These are phyloP conservation scores for Eulemur coronatus DNA, from an alignment of 2,797 vertebrate species.

Conservation along the genomic window DNA sequence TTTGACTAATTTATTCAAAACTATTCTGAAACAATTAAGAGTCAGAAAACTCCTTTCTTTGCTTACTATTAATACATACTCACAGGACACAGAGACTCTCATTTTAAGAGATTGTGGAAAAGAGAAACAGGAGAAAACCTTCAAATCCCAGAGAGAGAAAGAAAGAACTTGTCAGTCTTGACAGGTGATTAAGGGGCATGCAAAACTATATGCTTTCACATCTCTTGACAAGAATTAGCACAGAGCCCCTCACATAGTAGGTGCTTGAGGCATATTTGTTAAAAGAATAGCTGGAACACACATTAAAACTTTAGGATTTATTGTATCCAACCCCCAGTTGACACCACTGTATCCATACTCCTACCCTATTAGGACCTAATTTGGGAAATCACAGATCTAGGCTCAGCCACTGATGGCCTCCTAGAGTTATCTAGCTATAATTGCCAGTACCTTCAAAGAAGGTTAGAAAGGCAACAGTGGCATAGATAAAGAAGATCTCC, in stretches of 20 bases:
- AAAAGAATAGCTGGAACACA: neutral
- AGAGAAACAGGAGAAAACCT: neutral
- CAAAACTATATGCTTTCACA: neutral
- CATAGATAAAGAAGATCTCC: neutral
- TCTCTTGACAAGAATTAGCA: neutral
- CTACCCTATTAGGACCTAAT: neutral
- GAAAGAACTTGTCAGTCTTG: neutral
- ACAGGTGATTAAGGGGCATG: neutral
- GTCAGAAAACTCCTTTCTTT: neutral
- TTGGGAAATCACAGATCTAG: neutral
- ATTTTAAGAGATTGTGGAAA: neutral
- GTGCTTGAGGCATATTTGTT: neutral
- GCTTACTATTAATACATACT: neutral
- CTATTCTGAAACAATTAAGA: neutral
- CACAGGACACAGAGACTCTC: neutral
- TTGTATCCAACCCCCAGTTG: neutral
- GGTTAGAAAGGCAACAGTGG: neutral
- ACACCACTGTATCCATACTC: neutral
- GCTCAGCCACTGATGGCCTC: neutral
- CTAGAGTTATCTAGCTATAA: neutral
- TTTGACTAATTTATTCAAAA: conserved; percentile 23
- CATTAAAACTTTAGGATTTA: neutral
- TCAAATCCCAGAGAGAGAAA: conserved; percentile 8
- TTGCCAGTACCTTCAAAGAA: neutral
- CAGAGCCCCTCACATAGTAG: neutral